Base-by-base conservation (phyloP, 1,140 invertebrate species). In the Zaprionus gabonicus region DNA sequence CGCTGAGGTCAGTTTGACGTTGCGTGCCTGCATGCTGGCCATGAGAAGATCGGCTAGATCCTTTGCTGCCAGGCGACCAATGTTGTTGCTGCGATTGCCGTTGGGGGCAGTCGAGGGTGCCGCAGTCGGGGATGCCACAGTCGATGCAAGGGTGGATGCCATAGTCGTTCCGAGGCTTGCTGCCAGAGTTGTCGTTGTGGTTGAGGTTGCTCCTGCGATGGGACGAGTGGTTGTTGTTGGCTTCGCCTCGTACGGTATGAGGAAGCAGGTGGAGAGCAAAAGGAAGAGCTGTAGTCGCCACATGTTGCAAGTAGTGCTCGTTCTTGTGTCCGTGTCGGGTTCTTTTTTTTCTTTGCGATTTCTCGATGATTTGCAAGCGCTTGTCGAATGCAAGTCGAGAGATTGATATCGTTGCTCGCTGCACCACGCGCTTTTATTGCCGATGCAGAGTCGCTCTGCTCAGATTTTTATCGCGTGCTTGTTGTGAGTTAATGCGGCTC, bases 201-300 rank as follows among this genome's bases (percentile, higher is more conserved):
- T 23, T 23, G 23, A 23, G 23, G 23, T 2, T 46, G 38, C 15
- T 41, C 15, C 41, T 46, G 41, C 41, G 2, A 46, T 17, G 41
- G n/a, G 20, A 27, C 64, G 58, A 12, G 57, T 81, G 12, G 72
- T 36, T 1, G 65, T 83, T 15, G 71, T 36, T 3, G 84, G 84
- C 71, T 88, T 88, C 10, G 78, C 85, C 70, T 88, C 81, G 58
- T 76, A 31, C 7, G 84, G 84, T 58, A 88, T 73, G 38, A 90
- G 75, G 17, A 88, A 88, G 75, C 84, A 76, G 57, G 78, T 76
- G 55, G 85, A 84, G n/a, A 88, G 58, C 55, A 88, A 25, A 10
- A 88, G 85, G 17, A 90, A 90, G 23, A 90, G 67, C 34, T 88
- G 85, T 53, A 88, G 74, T 34, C 84, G 84, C 84, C 84, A 88